Evolutionary conservation across 2,888 invertebrate genomes (phyloP).

Genomic region (Osedax fenrisi): DNA sequence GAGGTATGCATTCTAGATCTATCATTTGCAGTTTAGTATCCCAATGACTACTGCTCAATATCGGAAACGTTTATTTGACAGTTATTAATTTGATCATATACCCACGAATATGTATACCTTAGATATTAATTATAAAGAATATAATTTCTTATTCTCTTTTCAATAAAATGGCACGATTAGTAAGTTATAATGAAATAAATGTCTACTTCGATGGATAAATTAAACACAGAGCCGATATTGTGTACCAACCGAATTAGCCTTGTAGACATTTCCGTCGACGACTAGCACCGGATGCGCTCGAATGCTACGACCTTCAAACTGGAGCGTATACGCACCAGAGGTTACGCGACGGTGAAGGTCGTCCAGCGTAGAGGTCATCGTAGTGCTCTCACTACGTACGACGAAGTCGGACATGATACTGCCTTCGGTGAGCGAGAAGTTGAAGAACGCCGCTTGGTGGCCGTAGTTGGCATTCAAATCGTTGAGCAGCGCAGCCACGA

Average conservation of each 20-base stretch:
- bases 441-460: background rate
- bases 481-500: background rate
- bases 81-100: too few species aligned
- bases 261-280: background rate
- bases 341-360: background rate
- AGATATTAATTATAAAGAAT: too few species aligned
- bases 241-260: background rate
- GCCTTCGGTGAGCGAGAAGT: background rate
- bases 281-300: background rate
- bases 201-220: too few species aligned
- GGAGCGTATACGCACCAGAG: background rate
- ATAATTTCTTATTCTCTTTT: too few species aligned
- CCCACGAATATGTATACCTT: too few species aligned
- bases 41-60: too few species aligned
- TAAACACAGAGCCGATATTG: too few species aligned
- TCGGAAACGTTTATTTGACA: too few species aligned
- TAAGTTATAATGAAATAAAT: too few species aligned
- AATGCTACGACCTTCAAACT: slow-evolving; percentile 1
- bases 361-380: background rate
- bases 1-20: too few species aligned
- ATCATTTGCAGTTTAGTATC: too few species aligned
- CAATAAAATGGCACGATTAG: too few species aligned
- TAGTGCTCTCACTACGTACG: background rate
- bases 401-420: background rate
- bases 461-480: background rate